Conservation (phyloP, 2,888 invertebrate genomes). For the Tigriopus californicus region DNA sequence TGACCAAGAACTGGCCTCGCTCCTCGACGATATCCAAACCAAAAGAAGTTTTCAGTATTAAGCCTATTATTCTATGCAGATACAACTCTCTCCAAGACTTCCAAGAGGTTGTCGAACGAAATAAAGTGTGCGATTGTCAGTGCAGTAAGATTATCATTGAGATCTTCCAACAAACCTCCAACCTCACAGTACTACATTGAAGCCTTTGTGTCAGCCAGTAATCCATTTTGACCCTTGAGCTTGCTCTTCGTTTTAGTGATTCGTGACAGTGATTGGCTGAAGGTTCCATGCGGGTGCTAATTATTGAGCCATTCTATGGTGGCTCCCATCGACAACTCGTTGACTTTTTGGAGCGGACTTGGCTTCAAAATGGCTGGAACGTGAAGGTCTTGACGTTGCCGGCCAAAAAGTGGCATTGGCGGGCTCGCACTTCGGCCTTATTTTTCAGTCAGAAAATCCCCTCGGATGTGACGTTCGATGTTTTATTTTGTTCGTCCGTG, state of each 20-base stretch:
- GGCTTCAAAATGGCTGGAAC: not conserved
- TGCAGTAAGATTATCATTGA: too few relatives aligned
- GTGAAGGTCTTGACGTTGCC: conserved; percentile 35
- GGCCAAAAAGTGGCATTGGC: conserved; percentile 59
- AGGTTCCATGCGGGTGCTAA: conserved; percentile 25
- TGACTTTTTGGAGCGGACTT: conserved; percentile 29
- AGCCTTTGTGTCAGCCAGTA: too few relatives aligned
- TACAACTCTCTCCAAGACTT: not conserved
- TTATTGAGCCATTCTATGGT: conserved; percentile 50
- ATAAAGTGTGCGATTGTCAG: too few relatives aligned
- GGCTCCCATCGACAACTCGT: conserved; percentile 50
- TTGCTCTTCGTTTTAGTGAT: too few relatives aligned
- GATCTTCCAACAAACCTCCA: too few relatives aligned
- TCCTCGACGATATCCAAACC: conserved; percentile 92
- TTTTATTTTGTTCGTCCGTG: conserved; percentile 46
- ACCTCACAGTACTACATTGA: too few relatives aligned
- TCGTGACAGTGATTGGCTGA: too few relatives aligned
- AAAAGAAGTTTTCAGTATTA: conserved; percentile 93
- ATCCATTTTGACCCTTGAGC: too few relatives aligned
- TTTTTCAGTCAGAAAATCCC: conserved; percentile 42
- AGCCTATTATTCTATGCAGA: conserved; percentile 18
- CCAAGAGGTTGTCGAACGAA: not conserved
- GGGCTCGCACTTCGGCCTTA: conserved; percentile 45
- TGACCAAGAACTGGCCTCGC: conserved; percentile 89
- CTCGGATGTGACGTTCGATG: conserved; percentile 20